Conservation (phyloP, 2,113 vertebrate genomes). For the Platichthys flesus region DNA sequence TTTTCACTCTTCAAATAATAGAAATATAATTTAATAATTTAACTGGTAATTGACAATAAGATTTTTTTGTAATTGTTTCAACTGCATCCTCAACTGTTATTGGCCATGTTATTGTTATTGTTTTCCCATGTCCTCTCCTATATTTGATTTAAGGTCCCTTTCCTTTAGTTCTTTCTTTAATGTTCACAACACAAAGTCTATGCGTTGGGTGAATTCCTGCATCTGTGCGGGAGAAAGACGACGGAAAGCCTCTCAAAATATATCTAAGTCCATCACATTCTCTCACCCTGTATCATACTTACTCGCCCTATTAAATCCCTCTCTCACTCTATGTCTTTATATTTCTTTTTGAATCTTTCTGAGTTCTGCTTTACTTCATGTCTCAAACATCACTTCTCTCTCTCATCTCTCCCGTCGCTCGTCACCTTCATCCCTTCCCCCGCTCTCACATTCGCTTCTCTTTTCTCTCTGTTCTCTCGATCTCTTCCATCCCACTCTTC, state of each 20-base stretch:
- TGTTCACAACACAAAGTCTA: too few relatives aligned
- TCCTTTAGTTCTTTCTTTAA: too few relatives aligned
- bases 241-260: constrained; percentile 11
- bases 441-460: constrained; percentile 11
- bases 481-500: constrained; percentile 20
- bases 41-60: too few relatives aligned
- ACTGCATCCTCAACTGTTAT: too few relatives aligned
- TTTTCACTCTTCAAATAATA: too few relatives aligned
- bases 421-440: constrained; percentile 35
- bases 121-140: too few relatives aligned
- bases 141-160: too few relatives aligned
- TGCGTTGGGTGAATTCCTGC: background rate
- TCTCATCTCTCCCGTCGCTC: constrained; percentile 30
- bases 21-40: too few relatives aligned
- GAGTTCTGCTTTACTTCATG: constrained; percentile 17
- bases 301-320: constrained; percentile 16
- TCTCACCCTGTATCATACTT: background rate
- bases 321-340: background rate
- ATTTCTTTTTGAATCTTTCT: constrained; percentile 21
- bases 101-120: too few relatives aligned
- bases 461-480: constrained; percentile 5
- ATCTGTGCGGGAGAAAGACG: background rate
- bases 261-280: constrained; percentile 2
- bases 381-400: constrained; percentile 36
- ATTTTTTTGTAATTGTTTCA: too few relatives aligned